Percentiles rank a stretch among this genome's conserved stretches.
Conservation (phyloP, 2,888 invertebrate species). For the Pterobdella sp. region DNA sequence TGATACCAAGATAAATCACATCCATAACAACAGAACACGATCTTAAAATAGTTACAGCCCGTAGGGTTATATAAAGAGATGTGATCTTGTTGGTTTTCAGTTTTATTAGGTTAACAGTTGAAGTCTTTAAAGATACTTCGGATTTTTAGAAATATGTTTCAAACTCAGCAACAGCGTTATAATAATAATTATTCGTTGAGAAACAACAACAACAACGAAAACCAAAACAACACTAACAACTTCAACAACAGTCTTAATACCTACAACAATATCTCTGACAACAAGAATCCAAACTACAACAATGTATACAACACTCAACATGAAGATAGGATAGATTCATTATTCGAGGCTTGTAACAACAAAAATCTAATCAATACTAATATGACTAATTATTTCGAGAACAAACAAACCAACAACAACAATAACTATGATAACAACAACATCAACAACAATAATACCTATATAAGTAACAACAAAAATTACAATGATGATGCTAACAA, state of each 20-base stretch:
- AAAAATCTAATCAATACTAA: background rate
- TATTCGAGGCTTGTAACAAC: background rate
- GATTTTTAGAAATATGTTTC: too few species aligned
- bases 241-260: background rate
- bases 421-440: slow-evolving; percentile 12
- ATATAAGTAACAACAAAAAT: background rate
- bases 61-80: too few species aligned
- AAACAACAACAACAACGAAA: slow-evolving; percentile 13
- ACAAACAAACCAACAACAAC: background rate
- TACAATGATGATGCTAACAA: background rate
- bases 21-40: too few species aligned
- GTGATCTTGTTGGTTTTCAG: too few species aligned
- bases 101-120: too few species aligned
- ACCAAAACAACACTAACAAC: background rate
- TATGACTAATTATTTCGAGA: background rate
- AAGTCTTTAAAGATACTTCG: too few species aligned
- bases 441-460: slow-evolving; percentile 14
- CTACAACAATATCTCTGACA: background rate
- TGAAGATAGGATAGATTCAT: background rate
- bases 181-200: too few species aligned
- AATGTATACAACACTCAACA: background rate
- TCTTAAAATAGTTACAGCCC: too few species aligned
- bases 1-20: too few species aligned
- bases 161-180: too few species aligned
- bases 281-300: slow-evolving; percentile 4